Evolutionary conservation across 2,888 invertebrate genomes (phyloP).

Genomic region (Drosophila longiperda): DNA sequence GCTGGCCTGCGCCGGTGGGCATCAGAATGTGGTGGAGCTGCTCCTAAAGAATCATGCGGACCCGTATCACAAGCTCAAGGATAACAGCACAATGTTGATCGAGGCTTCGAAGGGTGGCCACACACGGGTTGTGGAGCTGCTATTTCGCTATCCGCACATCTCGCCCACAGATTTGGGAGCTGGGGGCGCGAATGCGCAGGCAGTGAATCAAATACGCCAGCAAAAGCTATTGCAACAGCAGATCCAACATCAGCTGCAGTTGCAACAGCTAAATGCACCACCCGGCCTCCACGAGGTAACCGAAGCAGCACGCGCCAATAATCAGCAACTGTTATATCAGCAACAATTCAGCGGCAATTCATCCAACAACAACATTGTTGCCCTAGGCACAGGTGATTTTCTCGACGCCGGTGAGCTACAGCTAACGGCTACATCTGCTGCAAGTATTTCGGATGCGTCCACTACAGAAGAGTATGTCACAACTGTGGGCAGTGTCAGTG

Average conservation of each 20-base stretch:
- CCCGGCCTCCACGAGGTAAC: conserved; percentile 87
- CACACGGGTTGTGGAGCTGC: conserved; percentile 96
- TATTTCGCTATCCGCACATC: conserved; percentile 96
- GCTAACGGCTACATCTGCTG: conserved; percentile 61
- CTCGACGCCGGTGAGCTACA: conserved; percentile 82
- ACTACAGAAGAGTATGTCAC: conserved; percentile 82
- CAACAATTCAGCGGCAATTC: conserved; percentile 79
- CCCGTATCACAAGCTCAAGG: conserved; percentile 98
- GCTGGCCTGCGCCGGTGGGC: conserved; percentile 98
- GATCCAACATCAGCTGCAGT: conserved; percentile 85
- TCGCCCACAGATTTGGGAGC: conserved; percentile 86
- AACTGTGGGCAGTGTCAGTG: conserved; percentile 27
- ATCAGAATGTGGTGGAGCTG: conserved; percentile 96
- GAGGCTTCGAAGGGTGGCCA: conserved; percentile 99
- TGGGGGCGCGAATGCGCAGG: conserved; percentile 74
- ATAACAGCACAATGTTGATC: conserved; percentile 99
- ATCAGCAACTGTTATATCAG: conserved; percentile 86
- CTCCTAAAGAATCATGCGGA: conserved; percentile 96
- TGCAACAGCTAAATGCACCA: conserved; percentile 84
- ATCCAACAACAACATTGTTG: conserved; percentile 61
- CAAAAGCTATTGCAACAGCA: conserved; percentile 85
- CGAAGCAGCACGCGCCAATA: conserved; percentile 87
- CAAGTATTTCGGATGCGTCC: conserved; percentile 51
- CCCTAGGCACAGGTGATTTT: conserved; percentile 78
- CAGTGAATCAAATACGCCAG: conserved; percentile 83